Conservation (phyloP, 2,888 invertebrate genomes). For the Baronia brevicornis region DNA sequence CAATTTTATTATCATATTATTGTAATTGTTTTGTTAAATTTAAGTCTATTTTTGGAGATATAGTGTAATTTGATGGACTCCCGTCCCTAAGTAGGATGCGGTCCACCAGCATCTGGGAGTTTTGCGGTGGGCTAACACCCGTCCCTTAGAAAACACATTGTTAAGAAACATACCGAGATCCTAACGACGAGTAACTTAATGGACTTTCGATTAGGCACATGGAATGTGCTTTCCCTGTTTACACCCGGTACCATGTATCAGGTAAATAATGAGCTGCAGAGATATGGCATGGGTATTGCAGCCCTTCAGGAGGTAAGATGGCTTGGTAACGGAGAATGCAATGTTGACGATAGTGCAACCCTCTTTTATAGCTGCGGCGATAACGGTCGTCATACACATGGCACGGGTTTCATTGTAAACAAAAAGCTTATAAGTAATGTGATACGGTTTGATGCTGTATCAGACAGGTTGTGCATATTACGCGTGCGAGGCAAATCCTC, state of each 20-base stretch:
- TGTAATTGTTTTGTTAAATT: no score
- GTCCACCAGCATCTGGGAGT: no score
- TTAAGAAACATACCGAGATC: no score
- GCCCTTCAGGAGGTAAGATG: constrained; percentile 9
- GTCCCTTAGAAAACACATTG: no score
- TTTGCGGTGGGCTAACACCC: no score
- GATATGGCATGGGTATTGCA: constrained; percentile 1
- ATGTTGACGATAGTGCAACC: neutral
- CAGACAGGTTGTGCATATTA: constrained; percentile 11
- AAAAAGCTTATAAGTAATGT: constrained; percentile 3
- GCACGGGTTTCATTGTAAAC: constrained; percentile 10
- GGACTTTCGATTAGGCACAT: constrained; percentile 5
- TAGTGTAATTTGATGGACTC: no score
- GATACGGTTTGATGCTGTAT: constrained; percentile 10
- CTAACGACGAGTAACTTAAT: constrained; percentile 3
- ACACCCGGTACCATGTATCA: constrained; percentile 1
- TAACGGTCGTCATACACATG: constrained; percentile 1
- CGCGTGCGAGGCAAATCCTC: constrained; percentile 10
- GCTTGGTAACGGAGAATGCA: constrained; percentile 10
- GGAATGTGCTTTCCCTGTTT: constrained; percentile 5
- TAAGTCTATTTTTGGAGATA: no score
- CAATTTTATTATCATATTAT: no score
- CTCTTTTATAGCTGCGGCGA: constrained; percentile 11
- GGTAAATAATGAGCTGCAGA: neutral
- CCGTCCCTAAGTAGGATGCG: no score